A percentile compares a stretch with the other conserved stretches of the same genome.
Evolutionary conservation across 2,113 vertebrate species (phyloP).

Genomic region (Cinclus mexicanus): DNA sequence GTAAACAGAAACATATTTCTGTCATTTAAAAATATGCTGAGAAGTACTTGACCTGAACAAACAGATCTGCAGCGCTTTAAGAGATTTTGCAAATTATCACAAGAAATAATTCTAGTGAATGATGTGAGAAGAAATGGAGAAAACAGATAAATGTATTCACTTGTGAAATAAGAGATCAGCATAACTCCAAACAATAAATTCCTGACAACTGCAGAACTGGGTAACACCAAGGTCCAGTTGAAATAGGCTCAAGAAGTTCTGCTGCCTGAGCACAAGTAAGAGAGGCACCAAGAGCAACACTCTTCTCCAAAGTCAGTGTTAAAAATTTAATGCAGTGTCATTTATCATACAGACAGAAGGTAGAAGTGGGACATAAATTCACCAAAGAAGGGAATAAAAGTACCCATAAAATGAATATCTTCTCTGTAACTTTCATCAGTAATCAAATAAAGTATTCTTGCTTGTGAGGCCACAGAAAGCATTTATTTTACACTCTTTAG

Average conservation of each 20-base stretch:
- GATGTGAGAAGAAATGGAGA: neutral
- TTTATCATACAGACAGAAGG: neutral
- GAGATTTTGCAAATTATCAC: neutral
- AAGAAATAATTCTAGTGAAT: neutral
- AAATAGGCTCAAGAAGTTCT: neutral
- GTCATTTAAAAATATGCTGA: neutral
- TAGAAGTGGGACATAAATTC: conserved; percentile 27
- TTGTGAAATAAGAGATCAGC: neutral
- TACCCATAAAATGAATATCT: neutral
- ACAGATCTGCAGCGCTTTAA: neutral
- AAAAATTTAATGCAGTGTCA: neutral
- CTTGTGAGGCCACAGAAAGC: neutral
- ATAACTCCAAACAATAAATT: neutral
- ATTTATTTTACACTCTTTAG: neutral
- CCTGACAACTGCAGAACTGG: neutral
- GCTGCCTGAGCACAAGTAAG: neutral
- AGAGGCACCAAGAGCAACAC: neutral
- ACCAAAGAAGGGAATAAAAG: neutral
- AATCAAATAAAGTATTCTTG: neutral
- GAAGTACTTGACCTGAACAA: neutral
- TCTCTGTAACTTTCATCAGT: neutral
- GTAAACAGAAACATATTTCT: neutral
- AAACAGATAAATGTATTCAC: neutral
- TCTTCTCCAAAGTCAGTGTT: neutral
- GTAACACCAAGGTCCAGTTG: neutral